These are phyloP conservation scores for Nebria brevicollis DNA, from an alignment of 2,888 invertebrate species.

Conservation along the genomic window DNA sequence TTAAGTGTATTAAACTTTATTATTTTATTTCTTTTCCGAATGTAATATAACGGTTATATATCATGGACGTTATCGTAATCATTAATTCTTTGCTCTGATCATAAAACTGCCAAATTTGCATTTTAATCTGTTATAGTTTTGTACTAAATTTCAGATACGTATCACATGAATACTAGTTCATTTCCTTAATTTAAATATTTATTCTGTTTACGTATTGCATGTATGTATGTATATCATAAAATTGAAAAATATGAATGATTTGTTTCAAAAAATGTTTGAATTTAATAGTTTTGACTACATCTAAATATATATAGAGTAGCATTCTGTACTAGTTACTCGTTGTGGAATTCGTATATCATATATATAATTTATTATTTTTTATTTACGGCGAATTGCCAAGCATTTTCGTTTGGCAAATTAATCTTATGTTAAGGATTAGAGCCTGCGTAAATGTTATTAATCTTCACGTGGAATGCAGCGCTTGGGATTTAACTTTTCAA, in stretches of 20 bases:
- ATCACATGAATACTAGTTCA: background rate
- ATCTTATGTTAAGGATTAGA: slow-evolving; percentile 1
- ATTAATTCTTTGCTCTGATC: background rate
- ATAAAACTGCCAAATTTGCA: background rate
- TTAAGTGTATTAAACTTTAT: background rate
- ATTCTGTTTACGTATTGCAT: background rate
- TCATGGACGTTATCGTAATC: background rate
- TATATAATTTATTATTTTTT: background rate
- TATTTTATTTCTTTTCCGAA: background rate
- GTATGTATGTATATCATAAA: background rate
- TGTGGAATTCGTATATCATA: background rate
- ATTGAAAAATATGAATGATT: too few species aligned
- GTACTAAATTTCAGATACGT: background rate
- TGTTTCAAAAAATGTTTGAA: too few species aligned
- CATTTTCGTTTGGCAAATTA: background rate
- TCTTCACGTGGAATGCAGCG: background rate
- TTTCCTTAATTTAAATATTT: background rate
- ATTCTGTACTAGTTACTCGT: background rate
- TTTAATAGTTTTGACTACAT: too few species aligned
- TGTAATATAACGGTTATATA: background rate
- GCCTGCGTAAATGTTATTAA: background rate
- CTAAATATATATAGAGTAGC: background rate
- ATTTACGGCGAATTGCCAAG: background rate
- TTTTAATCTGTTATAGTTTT: slow-evolving; percentile 1
- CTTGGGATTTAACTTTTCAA: background rate